Base-by-base conservation (phyloP, 2,797 vertebrate species). In the Jordanella pulchra region DNA sequence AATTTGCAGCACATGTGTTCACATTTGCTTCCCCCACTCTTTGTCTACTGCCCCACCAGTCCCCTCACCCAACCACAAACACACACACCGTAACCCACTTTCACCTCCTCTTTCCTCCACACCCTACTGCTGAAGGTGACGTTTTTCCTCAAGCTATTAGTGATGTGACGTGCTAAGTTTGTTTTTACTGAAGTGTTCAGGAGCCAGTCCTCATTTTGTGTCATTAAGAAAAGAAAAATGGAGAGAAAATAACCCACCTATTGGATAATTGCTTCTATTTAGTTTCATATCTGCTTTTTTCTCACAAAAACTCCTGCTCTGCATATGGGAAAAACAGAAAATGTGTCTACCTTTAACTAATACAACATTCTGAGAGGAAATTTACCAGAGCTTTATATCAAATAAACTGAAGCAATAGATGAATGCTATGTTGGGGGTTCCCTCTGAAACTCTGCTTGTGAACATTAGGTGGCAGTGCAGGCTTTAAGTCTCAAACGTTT, bases 401-500 rank as follows among this genome's bases (percentile, higher is more conserved):
- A 58, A 65, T 76, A 32, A 7, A 28, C 47, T n/a, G 32, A n/a
- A 55, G 51, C 72, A 74, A 73, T 51, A 67, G 60, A 65, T 50
- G 17, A 28, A 63, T 25, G 1, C 21, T 1, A 18, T 17, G 39
- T 18, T 21, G 67, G 82, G 70, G 73, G 21, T 78, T 78, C 77
- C 85, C 71, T 79, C 27, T 77, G n/a, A 82, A 50, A 78, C 7
- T 6, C 39, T 4, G 1, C 13, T 15, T 51, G n/a, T 72, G 23
- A 69, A 68, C 92, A 91, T 87, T 83, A 90, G 93, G 78, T 89
- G 93, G 89, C 90, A 91, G 87, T 89, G 58, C 87, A 67, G 72
- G 71, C 89, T 89, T 86, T 76, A 68, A 75, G 85, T 87, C 35
- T 71, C 35, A 54, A 50, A 1, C 15, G 68, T 5, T 42, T 27